A percentile compares a stretch with the other conserved stretches of the same genome.
Evolutionary conservation across 1,140 invertebrate genomes (phyloP).

Genomic region (Proales similis): DNA sequence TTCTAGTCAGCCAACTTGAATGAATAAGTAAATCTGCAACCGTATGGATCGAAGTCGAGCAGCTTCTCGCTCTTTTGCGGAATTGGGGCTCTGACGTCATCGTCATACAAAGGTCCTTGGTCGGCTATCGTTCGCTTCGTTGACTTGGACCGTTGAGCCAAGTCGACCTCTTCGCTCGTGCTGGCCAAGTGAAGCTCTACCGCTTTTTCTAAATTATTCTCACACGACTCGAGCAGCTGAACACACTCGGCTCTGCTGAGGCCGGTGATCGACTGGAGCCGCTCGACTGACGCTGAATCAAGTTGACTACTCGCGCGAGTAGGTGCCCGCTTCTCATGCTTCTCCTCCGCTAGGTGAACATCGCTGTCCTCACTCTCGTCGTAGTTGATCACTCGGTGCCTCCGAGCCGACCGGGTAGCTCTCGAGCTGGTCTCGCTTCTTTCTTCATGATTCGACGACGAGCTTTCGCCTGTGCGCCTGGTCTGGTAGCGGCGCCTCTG

Average conservation of each 20-base stretch:
- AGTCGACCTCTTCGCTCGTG: conserved; percentile 2
- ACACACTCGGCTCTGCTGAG: neutral
- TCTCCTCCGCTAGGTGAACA: too few relatives aligned
- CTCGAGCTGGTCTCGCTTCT: too few relatives aligned
- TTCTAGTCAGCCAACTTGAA: too few relatives aligned
- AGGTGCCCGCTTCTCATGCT: too few relatives aligned
- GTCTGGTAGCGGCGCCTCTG: too few relatives aligned
- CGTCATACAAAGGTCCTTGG: conserved; percentile 10
- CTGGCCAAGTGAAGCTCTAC: conserved; percentile 5
- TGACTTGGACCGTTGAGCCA: too few relatives aligned
- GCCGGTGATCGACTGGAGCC: conserved; percentile 12
- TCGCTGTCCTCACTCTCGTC: too few relatives aligned
- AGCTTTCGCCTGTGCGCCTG: too few relatives aligned
- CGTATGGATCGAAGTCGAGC: conserved; percentile 32
- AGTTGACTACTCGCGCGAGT: neutral
- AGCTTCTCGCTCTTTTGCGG: conserved; percentile 11
- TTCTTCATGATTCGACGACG: too few relatives aligned
- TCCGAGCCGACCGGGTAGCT: too few relatives aligned
- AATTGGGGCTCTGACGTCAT: conserved; percentile 27
- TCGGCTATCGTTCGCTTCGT: conserved; percentile 8
- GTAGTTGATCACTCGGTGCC: too few relatives aligned
- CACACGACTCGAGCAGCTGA: neutral
- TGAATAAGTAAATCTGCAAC: neutral
- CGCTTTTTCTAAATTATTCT: conserved; percentile 26
- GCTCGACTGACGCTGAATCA: conserved; percentile 8